A percentile compares a stretch with the other conserved stretches of the same genome.
Conservation (phyloP, 1,140 invertebrate species). For the Heliothis virescens region DNA sequence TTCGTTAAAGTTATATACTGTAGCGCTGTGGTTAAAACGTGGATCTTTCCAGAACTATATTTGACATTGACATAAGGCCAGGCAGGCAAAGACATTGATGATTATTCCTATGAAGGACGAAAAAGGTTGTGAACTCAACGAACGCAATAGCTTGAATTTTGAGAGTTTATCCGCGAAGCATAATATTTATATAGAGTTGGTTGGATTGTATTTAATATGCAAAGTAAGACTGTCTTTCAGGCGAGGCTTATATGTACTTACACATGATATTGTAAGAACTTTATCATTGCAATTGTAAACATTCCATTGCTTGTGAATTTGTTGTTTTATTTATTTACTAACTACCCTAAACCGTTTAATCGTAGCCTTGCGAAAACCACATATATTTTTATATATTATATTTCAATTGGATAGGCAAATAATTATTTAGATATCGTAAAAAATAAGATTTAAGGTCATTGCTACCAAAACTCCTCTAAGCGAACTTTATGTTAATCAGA, state of each 20-base stretch:
- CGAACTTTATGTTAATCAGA: no score
- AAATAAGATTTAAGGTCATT: no score
- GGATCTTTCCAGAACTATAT: background rate
- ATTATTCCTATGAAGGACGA: conserved; percentile 30
- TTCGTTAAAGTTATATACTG: background rate
- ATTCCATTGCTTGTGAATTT: conserved; percentile 83
- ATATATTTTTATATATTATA: no score
- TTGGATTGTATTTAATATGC: conserved; percentile 16
- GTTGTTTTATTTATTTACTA: conserved; percentile 68
- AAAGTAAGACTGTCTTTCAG: conserved; percentile 60
- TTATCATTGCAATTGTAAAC: conserved; percentile 82
- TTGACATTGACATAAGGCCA: conserved; percentile 4
- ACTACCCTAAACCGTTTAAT: background rate
- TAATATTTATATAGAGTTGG: conserved; percentile 33
- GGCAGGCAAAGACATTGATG: conserved; percentile 5
- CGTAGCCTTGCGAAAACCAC: no score
- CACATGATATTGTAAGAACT: conserved; percentile 71
- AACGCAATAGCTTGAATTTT: conserved; percentile 43
- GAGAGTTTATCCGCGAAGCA: conserved; percentile 46
- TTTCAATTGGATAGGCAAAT: no score
- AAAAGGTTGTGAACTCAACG: conserved; percentile 53
- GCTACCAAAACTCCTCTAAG: no score
- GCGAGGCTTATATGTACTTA: conserved; percentile 64
- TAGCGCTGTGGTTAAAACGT: background rate
- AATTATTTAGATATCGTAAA: no score